Base-by-base conservation (phyloP, 2,113 vertebrate species). In the Merops nubicus region DNA sequence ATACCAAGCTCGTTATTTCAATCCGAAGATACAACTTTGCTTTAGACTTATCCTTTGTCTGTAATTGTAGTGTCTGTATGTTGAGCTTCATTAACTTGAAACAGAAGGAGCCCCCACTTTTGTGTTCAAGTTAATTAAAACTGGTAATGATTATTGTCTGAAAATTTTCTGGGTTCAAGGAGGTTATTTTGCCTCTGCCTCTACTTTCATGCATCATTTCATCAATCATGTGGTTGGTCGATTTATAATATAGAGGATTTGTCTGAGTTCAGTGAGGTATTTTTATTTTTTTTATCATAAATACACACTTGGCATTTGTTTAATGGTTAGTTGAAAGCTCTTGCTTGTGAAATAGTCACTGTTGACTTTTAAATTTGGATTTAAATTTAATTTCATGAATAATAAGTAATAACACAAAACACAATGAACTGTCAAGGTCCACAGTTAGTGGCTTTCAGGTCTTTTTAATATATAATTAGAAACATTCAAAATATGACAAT, bases 121-220 rank as follows among this genome's bases (percentile, higher is more conserved):
- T 97, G 94, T 97, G 93, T 91, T 96, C 96, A 97, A 97, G 96
- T 98, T 98, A 98, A 98, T 98, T 98, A 98, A 98, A 98, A 89
- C 97, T 97, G 94, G 97, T 98, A 97, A 98, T 75, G 82, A 97
- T 97, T 96, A 97, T 97, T 97, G 97, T 98, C 95, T 97, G 91
- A 95, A 95, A 96, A 59, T 95, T 96, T 95, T 96, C 92, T 42
- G 48, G 91, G 96, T 96, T 95, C 88, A 51, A 79, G 92, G 60
- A 64, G 85, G 94, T 96, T 94, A 91, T 95, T 95, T 85, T 91
- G 87, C 85, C 60, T 96, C 40, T 63, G 69, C 86, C 80, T 94
- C 88, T 69, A 33, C 85, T 93, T 96, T 96, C 92, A 92, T 21
- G 73, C 79, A 92, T 97, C 94, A 74, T 95, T 96, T 93, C 68